Percentiles rank a stretch among this genome's conserved stretches.
Conservation (phyloP, 2,113 vertebrate genomes). For the Coracopsis vasa region DNA sequence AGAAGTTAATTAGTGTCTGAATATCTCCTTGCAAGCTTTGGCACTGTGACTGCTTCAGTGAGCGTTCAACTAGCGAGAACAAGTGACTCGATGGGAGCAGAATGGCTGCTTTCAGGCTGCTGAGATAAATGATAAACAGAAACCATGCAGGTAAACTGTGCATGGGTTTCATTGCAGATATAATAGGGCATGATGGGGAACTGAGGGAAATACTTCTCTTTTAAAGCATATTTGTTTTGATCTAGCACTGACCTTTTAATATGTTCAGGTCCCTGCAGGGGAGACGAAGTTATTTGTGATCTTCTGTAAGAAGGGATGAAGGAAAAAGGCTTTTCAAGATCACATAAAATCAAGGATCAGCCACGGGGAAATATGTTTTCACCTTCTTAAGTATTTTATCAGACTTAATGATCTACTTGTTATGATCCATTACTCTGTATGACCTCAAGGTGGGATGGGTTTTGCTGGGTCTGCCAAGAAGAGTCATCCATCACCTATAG, state of each 20-base stretch:
- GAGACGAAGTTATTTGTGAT: neutral
- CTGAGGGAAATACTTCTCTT: neutral
- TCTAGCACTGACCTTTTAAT: constrained; percentile 4
- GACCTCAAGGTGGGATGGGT: neutral
- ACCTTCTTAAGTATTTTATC: neutral
- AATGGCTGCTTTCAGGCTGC: neutral
- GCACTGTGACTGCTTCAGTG: neutral
- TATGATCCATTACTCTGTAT: neutral
- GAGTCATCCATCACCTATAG: neutral
- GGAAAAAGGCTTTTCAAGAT: neutral
- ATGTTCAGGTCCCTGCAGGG: neutral
- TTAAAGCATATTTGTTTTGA: neutral
- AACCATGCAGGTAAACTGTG: neutral
- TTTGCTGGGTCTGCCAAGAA: neutral
- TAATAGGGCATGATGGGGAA: neutral
- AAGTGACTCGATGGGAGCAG: neutral
- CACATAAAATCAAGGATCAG: neutral
- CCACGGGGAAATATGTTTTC: neutral
- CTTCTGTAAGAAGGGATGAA: neutral
- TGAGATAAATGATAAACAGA: neutral
- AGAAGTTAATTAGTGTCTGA: constrained; percentile 51
- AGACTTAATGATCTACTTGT: neutral
- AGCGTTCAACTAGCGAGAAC: neutral
- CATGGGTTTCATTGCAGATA: neutral
- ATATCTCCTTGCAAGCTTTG: constrained; percentile 18